Evolutionary conservation across 2,888 invertebrate genomes (phyloP).

Genomic region (Ctenicera cuprea): DNA sequence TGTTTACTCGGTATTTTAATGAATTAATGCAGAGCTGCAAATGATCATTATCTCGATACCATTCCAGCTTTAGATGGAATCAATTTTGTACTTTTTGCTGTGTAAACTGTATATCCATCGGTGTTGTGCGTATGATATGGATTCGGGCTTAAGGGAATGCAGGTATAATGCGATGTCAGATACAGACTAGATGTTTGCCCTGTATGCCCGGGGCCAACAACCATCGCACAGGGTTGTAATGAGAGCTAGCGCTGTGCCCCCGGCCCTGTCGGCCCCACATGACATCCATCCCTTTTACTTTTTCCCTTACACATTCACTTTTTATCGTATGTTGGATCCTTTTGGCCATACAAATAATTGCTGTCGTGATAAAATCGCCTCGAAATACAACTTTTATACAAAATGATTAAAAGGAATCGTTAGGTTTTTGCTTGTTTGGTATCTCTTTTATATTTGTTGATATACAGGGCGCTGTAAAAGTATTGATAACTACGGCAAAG

Average conservation of each 20-base stretch:
- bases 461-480: neutral
- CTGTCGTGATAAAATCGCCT: neutral
- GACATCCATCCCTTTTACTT: constrained; percentile 58
- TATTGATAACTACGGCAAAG: too few species aligned
- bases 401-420: constrained; percentile 18
- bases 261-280: constrained; percentile 66
- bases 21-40: neutral
- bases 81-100: constrained; percentile 19
- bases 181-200: constrained; percentile 64
- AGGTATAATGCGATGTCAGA: constrained; percentile 66
- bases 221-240: constrained; percentile 64
- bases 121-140: constrained; percentile 46
- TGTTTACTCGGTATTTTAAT: too few species aligned
- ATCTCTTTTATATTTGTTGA: neutral
- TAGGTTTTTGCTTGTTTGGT: constrained; percentile 12
- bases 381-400: constrained; percentile 9
- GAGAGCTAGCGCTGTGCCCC: constrained; percentile 62
- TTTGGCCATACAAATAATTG: neutral
- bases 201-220: constrained; percentile 66
- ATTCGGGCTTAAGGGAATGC: constrained; percentile 57
- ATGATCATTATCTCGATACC: neutral
- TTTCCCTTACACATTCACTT: constrained; percentile 30
- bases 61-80: neutral
- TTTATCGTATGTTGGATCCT: neutral
- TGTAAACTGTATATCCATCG: constrained; percentile 29